phyloP scores from a whole-genome alignment of 2,797 vertebrate species.

The Antennarius maculatus region DNA sequence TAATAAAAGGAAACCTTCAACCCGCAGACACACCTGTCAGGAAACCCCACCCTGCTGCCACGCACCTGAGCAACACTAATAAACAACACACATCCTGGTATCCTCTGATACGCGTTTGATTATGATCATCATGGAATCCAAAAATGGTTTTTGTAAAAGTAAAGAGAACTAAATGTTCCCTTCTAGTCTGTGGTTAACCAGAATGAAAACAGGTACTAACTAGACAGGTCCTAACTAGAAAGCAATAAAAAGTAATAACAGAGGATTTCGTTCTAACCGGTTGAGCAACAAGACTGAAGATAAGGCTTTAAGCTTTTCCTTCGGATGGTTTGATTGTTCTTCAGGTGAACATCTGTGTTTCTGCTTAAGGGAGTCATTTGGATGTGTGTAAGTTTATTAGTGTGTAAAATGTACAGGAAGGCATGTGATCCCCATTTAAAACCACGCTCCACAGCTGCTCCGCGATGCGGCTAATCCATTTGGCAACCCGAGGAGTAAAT shows the following conservation, averaged over 20 bases:
- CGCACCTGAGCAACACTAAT: conserved; percentile 52
- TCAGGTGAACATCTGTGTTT: conserved; percentile 3
- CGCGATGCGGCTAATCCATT: conserved; percentile 18
- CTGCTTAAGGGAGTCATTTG: background rate
- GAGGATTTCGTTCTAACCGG: too few species aligned
- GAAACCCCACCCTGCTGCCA: conserved; percentile 27
- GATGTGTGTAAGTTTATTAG: background rate
- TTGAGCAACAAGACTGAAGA: too few species aligned
- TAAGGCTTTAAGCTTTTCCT: too few species aligned
- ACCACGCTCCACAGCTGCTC: background rate
- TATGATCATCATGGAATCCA: too few species aligned
- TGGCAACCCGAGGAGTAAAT: conserved; percentile 20
- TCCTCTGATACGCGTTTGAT: too few species aligned
- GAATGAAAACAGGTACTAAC: too few species aligned
- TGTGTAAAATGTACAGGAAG: background rate
- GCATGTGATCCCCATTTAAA: too few species aligned
- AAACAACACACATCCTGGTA: conserved; percentile 15
- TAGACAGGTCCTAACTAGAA: too few species aligned
- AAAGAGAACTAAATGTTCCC: too few species aligned
- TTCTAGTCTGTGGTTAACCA: too few species aligned
- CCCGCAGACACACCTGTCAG: background rate
- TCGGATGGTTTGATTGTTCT: background rate
- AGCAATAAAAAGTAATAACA: too few species aligned
- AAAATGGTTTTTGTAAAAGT: too few species aligned
- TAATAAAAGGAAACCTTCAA: conserved; percentile 47